Conservation (phyloP, 1,140 invertebrate species). For the Condylostylus longicornis region DNA sequence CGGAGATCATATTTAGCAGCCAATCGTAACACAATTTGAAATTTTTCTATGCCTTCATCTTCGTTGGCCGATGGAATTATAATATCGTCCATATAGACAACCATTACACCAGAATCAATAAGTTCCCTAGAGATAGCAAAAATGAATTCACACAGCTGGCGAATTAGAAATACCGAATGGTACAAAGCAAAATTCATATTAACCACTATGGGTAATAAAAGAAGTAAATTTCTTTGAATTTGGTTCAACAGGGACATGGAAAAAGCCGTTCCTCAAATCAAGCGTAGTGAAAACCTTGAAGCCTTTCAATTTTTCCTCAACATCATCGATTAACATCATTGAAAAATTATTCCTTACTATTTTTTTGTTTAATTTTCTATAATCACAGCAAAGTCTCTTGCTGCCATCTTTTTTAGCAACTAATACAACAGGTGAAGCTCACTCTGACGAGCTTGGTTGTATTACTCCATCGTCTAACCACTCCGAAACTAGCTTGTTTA, state of each 20-base stretch:
- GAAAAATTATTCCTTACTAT: conserved; percentile 15
- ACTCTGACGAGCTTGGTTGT: conserved; percentile 6
- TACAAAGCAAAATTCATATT: conserved; percentile 32
- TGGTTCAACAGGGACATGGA: conserved; percentile 24
- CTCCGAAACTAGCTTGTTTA: too few species aligned
- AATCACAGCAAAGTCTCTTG: conserved; percentile 11
- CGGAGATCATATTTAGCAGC: conserved; percentile 1
- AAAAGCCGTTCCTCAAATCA: conserved; percentile 33
- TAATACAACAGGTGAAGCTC: conserved; percentile 20
- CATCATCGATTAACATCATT: conserved; percentile 19
- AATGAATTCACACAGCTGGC: conserved; percentile 28
- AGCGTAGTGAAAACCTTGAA: conserved; percentile 31
- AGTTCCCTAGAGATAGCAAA: conserved; percentile 9
- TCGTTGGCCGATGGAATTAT: conserved; percentile 2
- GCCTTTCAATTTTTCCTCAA: conserved; percentile 11
- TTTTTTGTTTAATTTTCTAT: conserved; percentile 11
- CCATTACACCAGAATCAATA: neutral
- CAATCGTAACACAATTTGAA: neutral
- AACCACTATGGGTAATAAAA: conserved; percentile 27
- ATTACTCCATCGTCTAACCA: neutral
- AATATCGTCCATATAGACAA: conserved; percentile 3
- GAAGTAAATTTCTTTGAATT: conserved; percentile 24
- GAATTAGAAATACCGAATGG: conserved; percentile 34
- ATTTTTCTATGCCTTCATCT: conserved; percentile 3
- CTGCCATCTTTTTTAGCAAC: conserved; percentile 19